Base-by-base conservation (phyloP, 2,113 vertebrate genomes). In the Nesoenas mayeri region DNA sequence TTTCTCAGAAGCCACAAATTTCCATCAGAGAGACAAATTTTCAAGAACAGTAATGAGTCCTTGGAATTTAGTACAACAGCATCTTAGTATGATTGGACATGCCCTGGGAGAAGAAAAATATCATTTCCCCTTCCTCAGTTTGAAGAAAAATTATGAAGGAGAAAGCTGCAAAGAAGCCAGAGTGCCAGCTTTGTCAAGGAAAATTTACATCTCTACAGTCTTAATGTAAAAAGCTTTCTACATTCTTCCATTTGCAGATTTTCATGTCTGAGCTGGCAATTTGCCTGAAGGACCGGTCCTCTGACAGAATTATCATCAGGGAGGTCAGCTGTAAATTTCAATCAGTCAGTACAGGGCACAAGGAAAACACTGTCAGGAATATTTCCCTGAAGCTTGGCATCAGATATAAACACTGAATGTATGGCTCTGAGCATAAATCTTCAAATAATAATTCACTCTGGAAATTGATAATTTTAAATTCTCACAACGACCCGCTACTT, bases 321-420 rank as follows among this genome's bases (percentile, higher is more conserved):
- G 75, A 94, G 64, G 85, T 91, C 58, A 80, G 89, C 95, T 85
- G 89, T 87, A 97, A 96, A 97, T 95, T 91, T 95, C 65, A 79
- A 72, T 95, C 92, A 87, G 79, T 95, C 70, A 79, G 31, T 78
- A 9, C 25, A 95, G 65, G 82, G 67, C 65, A 93, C 70, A 88
- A 84, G 79, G 53, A 96, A 97, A 96, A 95, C 25, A 62, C 2
- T 92, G 56, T 82, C 62, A 67, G 75, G 65, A 97, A 84, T 78
- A 92, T 91, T 96, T 93, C 85, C 89, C 58, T 90, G 64, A 77
- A 96, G 66, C 34, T 71, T 92, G 73, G 65, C 60, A 90, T 85
- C 47, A 81, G 28, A 95, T n/a, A 83, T 54, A 86, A 95, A 80
- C 73, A 74, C 12, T 60, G 71, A 94, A 71, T 51, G 44, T 66